Base-by-base conservation (phyloP, 2,797 vertebrate genomes). In the Microcaecilia unicolor region DNA sequence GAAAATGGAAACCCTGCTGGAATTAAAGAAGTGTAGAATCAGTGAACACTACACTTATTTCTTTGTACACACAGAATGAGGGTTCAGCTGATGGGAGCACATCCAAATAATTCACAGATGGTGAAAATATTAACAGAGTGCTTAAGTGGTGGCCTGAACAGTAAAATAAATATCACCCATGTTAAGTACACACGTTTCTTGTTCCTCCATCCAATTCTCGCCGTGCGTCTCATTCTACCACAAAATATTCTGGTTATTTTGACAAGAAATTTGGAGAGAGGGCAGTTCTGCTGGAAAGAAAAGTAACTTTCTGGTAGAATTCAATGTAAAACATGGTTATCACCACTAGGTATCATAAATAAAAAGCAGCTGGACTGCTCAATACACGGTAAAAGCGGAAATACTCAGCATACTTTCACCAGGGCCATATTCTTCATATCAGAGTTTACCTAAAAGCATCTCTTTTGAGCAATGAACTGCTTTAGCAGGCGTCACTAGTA, bases 41-140 rank as follows among this genome's bases (percentile, higher is more conserved):
- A 54, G 42, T 41, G 19, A 64, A 51, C 4, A 31, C 37, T 49
- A 24, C 15, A 31, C 40, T 64, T 63, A 55, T 29, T 72, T 55
- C 50, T 74, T 56, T 52, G n/a, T 25, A 51, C 21, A 65, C 46
- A 51, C 31, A 57, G 47, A 61, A 67, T 31, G 60, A 58, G 21
- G 44, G 55, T 51, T 51, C 18, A 11, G 16, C n/a, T 51, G 36
- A 30, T 51, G n/a, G n/a, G 58, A 18, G 34, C 46, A 32, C 26
- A 41, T 64, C 30, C 51, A 68, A 67, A 72, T 67, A 64, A 69
- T 51, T 50, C 52, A 60, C 61, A 78, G 61, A 48, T 67, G 56
- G 55, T 43, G 61, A 71, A 80, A 59, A 51, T 55, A 60, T 62
- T 59, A 71, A 44, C n/a, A 10, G 58, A 37, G 47, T 38, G 43